phyloP scores from a whole-genome alignment of 2,888 invertebrate species.

The Strigamia transsilvanica region DNA sequence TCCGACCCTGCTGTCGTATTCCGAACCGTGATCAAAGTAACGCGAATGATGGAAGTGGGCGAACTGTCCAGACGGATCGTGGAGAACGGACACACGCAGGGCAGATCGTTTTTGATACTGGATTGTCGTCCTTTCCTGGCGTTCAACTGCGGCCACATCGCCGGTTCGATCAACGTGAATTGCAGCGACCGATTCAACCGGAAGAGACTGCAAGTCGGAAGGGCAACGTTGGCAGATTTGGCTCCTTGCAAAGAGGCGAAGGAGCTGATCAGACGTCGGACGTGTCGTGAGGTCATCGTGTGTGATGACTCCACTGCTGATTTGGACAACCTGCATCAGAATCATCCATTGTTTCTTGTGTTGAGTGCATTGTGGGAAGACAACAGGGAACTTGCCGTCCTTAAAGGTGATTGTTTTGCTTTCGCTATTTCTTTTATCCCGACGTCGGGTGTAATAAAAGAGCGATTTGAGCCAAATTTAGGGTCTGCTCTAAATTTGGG shows the following conservation, averaged over 20 bases:
- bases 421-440: no score
- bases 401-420: constrained; percentile 71
- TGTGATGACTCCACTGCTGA: constrained; percentile 70
- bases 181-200: constrained; percentile 76
- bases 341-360: constrained; percentile 73
- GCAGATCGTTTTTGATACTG: constrained; percentile 67
- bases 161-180: constrained; percentile 75
- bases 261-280: constrained; percentile 70
- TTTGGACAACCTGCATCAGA: constrained; percentile 57
- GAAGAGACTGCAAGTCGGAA: constrained; percentile 73
- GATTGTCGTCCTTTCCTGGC: constrained; percentile 77
- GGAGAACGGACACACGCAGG: constrained; percentile 48
- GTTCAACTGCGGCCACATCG: constrained; percentile 75
- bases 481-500: constrained; percentile 30
- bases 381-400: constrained; percentile 72
- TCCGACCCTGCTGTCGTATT: constrained; percentile 67
- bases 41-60: constrained; percentile 68
- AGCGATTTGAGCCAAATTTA: constrained; percentile 33
- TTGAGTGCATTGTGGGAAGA: constrained; percentile 74
- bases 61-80: constrained; percentile 67
- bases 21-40: constrained; percentile 67
- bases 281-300: constrained; percentile 74
- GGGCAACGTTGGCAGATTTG: constrained; percentile 73
- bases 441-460: constrained; percentile 22
- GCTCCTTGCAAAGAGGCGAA: constrained; percentile 73